Conservation (phyloP, 2,888 invertebrate species). For the Anorthoa munda region DNA sequence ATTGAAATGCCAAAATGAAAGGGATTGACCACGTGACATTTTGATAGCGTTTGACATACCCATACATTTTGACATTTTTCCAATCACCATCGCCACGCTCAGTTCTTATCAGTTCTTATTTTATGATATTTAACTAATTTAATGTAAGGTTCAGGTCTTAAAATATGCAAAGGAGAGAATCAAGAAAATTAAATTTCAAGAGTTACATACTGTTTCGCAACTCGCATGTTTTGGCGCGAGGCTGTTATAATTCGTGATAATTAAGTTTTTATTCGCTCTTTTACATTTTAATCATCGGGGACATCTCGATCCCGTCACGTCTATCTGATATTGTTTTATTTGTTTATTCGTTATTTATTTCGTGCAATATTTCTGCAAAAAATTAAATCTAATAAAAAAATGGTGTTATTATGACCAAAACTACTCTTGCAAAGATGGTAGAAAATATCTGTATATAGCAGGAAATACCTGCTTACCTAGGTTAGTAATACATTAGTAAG, state of each 20-base stretch:
- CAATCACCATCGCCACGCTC: too few species aligned
- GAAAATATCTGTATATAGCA: not conserved
- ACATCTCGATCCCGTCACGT: slow-evolving; percentile 69
- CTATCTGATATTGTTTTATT: slow-evolving; percentile 42
- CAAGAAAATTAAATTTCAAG: not conserved
- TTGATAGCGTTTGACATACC: too few species aligned
- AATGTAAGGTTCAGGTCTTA: too few species aligned
- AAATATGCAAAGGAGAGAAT: not conserved
- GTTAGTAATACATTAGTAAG: too few species aligned
- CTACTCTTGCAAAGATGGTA: not conserved
- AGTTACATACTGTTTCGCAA: slow-evolving; percentile 46
- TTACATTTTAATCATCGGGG: slow-evolving; percentile 75
- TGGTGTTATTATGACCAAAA: too few species aligned
- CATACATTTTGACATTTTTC: too few species aligned
- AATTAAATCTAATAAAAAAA: not conserved
- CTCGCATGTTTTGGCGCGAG: slow-evolving; percentile 64
- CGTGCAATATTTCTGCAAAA: not conserved
- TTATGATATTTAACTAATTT: too few species aligned
- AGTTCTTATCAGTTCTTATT: too few species aligned
- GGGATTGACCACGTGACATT: too few species aligned
- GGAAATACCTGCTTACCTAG: too few species aligned
- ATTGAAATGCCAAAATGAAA: too few species aligned
- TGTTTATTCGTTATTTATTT: slow-evolving; percentile 18
- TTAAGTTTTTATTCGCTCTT: slow-evolving; percentile 78
- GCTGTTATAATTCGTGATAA: slow-evolving; percentile 81